Evolutionary conservation across 1,140 invertebrate genomes (phyloP), one percentile per base, ranked within the genome.

Genomic region (Tetramorium parvispinum): DNA sequence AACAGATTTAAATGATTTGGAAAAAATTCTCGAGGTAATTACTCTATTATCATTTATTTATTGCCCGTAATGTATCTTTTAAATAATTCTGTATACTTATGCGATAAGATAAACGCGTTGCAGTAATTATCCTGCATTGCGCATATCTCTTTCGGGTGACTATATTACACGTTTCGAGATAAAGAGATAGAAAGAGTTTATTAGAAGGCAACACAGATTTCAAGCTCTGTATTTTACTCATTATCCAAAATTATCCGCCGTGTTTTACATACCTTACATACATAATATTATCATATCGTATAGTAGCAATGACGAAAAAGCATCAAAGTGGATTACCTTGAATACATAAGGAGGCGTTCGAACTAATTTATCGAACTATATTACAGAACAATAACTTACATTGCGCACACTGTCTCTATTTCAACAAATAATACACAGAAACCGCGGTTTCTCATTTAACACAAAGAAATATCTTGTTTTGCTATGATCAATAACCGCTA

Each of bases 371-470:
- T 83, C 79, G 68, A 59, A 73, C 68, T 83, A 73, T 83, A 83
- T 83, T 83, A 46, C 43, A 73, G 53, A 73, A 83, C 40, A 83
- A 73, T 83, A 73, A 83, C 37, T 83, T 83, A 83, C 53, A 71
- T 82, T 71, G 66, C 79, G 43, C 79, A 61, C 53, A 79, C 49
- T 68, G 51, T 49, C 8, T 49, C 79, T 83, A 73, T 73, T 73
- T 73, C 68, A 75, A 83, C 79, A 75, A 83, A 83, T 83, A 83
- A 73, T 83, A 83, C 53, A 75, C 8, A 59, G 68, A 71, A 81
- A 81, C 6, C 51, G 24, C 16, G 24, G n/a, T 73, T 53, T 53
- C 37, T 75, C 24, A 59, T 27, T 27, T 57, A 73, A 55, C 24
- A 32, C 27, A 83, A 83, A 73, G 79, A 75, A 75, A 73, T 46